A percentile compares a stretch with the other conserved stretches of the same genome.
These are phyloP conservation scores for Sarcophaga caerulescens DNA, from an alignment of 2,888 invertebrate species.

Conservation along the genomic window DNA sequence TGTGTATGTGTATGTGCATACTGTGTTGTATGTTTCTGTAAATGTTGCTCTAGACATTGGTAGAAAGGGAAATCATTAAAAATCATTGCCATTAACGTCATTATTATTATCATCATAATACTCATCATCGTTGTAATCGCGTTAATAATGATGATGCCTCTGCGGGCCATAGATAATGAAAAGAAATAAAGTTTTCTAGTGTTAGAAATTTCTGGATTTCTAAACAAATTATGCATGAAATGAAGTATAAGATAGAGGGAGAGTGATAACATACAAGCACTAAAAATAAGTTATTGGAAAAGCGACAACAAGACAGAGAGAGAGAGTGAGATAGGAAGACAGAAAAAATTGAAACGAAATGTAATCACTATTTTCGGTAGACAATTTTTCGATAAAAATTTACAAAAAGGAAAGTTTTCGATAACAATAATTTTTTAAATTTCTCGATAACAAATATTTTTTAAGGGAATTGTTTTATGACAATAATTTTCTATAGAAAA, in stretches of 20 bases:
- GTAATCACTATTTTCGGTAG: background rate
- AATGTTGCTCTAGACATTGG: conserved; percentile 74
- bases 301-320: background rate
- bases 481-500: too few relatives aligned
- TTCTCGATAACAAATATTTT: too few relatives aligned
- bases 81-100: conserved; percentile 3
- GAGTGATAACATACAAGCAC: background rate
- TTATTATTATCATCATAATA: conserved; percentile 8
- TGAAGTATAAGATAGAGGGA: background rate
- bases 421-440: too few relatives aligned
- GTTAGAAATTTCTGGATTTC: conserved; percentile 35
- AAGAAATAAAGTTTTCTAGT: background rate
- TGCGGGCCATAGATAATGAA: conserved; percentile 15
- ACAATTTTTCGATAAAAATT: background rate
- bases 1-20: conserved; percentile 11
- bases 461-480: too few relatives aligned
- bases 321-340: background rate
- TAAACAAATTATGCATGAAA: background rate
- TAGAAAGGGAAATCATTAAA: conserved; percentile 79
- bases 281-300: background rate
- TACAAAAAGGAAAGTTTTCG: too few relatives aligned
- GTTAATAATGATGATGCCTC: conserved; percentile 22
- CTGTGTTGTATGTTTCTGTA: background rate
- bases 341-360: background rate
- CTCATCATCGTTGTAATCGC: background rate